A percentile compares a stretch with the other conserved stretches of the same genome.
Evolutionary conservation across 2,888 invertebrate species (phyloP).

Genomic region (Papilio gigon): DNA sequence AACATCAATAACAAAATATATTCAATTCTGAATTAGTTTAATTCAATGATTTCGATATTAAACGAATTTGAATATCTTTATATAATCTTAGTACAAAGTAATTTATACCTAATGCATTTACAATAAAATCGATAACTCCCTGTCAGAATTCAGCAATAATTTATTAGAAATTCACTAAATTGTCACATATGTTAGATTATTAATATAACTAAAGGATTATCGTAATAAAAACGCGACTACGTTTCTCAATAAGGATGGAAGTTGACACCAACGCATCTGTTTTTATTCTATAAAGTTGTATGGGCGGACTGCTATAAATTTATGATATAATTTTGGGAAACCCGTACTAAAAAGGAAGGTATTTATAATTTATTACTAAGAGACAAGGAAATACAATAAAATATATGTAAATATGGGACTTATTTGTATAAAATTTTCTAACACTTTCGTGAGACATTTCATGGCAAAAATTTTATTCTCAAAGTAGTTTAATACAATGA

Average conservation of each 20-base stretch:
- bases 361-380: constrained; percentile 2
- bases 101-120: not conserved
- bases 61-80: not conserved
- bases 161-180: not conserved
- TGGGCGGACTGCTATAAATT: constrained; percentile 34
- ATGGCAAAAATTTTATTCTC: too few relatives aligned
- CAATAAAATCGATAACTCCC: not conserved
- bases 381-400: not conserved
- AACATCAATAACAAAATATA: not conserved
- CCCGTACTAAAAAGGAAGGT: constrained; percentile 4
- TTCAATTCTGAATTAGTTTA: not conserved
- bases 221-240: constrained; percentile 15
- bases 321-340: constrained; percentile 23
- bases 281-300: not conserved
- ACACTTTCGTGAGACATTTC: too few relatives aligned
- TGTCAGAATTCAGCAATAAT: not conserved
- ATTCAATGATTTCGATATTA: not conserved
- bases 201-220: constrained; percentile 24
- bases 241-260: constrained; percentile 20
- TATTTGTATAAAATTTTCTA: too few relatives aligned
- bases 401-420: too few relatives aligned
- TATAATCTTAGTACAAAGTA: not conserved
- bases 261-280: constrained; percentile 27
- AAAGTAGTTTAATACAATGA: too few relatives aligned
- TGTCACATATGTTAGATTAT: constrained; percentile 10